Base-by-base conservation (phyloP, 1,140 invertebrate species). In the Drosophila nikananu region DNA sequence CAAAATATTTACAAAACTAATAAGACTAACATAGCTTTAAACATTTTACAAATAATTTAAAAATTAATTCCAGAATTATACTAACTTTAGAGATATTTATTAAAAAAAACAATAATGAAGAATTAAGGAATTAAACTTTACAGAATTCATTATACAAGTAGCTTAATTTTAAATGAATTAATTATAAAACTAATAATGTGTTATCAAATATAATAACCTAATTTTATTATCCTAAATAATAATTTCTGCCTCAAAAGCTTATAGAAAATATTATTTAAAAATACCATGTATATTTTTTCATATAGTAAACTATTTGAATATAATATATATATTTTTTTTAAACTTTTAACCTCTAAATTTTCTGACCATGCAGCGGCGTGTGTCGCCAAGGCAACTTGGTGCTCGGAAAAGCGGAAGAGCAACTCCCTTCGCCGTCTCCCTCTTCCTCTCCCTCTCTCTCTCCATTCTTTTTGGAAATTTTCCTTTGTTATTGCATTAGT, bases 401-500 rank as follows among this genome's bases (percentile, higher is more conserved):
- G 41, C 63, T 13, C 35, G 68, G 51, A 59, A 59, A 49, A 32
- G 65, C 66, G 68, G 64, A 39, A 70, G 37, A 64, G 39, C 30
- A 54, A 71, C 68, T 73, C 55, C 46, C 51, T 65, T 63, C 39
- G 42, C 70, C 4, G 8, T 59, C 63, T 71, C 12, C 5, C 44
- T 23, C n/a, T n/a, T n/a, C n/a, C n/a, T n/a, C n/a, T 25, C 12
- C 32, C n/a, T 6, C 30, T 9, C 5, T 13, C 25, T 48, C 15
- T 15, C 27, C 42, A 15, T 73, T 73, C 70, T 73, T 73, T 73
- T 73, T 57, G 35, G 67, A 37, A 60, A 73, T 42, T 78, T 78
- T 75, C 54, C 67, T 83, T 80, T 84, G 65, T 83, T 84, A 84
- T 83, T 83, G 75, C 73, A 84, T 83, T 83, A 83, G 77, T 71